These are phyloP conservation scores for Micrasema longulum DNA, from an alignment of 1,140 invertebrate species.

Conservation along the genomic window DNA sequence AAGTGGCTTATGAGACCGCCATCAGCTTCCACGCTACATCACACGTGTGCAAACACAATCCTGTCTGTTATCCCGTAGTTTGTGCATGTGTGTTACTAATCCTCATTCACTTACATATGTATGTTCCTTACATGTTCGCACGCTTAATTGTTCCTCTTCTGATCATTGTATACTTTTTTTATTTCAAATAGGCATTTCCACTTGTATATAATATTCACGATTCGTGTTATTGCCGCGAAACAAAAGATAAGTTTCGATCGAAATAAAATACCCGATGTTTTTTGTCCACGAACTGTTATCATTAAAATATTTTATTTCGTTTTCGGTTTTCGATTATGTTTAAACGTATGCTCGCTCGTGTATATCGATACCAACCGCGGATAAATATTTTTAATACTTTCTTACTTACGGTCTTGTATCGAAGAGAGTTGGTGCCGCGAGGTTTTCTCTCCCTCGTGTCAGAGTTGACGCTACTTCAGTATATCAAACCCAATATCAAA, in stretches of 20 bases:
- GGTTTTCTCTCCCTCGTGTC: background rate
- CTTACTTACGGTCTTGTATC: background rate
- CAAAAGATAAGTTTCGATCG: too few species aligned
- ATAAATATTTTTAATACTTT: background rate
- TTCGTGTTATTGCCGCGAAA: too few species aligned
- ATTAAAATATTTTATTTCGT: background rate
- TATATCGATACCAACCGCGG: conserved; percentile 11
- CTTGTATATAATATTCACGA: too few species aligned
- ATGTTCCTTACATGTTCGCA: conserved; percentile 1
- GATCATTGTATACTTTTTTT: background rate
- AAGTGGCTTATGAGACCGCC: conserved; percentile 85
- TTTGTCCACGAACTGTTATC: background rate
- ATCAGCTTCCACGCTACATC: conserved; percentile 58
- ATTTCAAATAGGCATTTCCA: too few species aligned
- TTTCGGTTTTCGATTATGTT: conserved; percentile 1
- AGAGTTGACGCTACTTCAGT: background rate
- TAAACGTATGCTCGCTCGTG: conserved; percentile 10
- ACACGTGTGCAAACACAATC: conserved; percentile 25
- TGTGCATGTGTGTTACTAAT: conserved; percentile 10
- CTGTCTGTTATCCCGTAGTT: conserved; percentile 13
- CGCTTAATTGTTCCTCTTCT: background rate
- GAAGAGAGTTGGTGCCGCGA: background rate
- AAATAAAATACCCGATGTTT: too few species aligned
- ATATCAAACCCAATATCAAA: conserved; percentile 6
- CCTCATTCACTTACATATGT: conserved; percentile 3